phyloP scores from a whole-genome alignment of 1,140 invertebrate genomes.

The Saccostrea glomerata region DNA sequence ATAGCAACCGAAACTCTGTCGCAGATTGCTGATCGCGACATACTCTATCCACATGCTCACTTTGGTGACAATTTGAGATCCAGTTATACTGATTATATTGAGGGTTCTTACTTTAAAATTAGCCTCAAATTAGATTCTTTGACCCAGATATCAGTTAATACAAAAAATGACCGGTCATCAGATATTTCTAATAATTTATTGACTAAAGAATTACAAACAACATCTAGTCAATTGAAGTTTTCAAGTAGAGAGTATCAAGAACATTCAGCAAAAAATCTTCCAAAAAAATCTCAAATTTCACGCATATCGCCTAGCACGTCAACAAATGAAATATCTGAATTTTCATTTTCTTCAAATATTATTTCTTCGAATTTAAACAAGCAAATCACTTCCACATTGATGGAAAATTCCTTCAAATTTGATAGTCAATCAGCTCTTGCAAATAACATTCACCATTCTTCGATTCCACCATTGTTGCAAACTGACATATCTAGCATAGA shows the following conservation, averaged over 20 bases:
- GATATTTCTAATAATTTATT: background rate
- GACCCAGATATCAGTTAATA: background rate
- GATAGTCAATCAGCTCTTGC: background rate
- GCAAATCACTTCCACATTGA: background rate
- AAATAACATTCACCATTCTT: background rate
- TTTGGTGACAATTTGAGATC: no score
- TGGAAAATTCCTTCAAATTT: background rate
- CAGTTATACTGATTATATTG: no score
- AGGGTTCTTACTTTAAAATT: no score
- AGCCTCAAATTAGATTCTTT: background rate
- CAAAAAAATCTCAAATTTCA: background rate
- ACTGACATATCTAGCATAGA: background rate
- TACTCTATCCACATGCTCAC: no score
- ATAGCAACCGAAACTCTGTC: no score
- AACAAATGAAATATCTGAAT: background rate
- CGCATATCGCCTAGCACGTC: background rate
- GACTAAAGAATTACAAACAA: background rate
- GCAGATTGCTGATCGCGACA: no score
- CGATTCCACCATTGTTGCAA: background rate
- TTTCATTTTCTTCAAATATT: background rate
- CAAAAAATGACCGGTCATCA: background rate
- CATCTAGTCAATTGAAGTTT: background rate
- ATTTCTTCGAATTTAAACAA: background rate
- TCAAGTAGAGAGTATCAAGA: background rate
- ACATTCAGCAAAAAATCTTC: background rate